Evolutionary conservation across 2,113 vertebrate genomes (phyloP).

Genomic region (Pangasianodon gigas): DNA sequence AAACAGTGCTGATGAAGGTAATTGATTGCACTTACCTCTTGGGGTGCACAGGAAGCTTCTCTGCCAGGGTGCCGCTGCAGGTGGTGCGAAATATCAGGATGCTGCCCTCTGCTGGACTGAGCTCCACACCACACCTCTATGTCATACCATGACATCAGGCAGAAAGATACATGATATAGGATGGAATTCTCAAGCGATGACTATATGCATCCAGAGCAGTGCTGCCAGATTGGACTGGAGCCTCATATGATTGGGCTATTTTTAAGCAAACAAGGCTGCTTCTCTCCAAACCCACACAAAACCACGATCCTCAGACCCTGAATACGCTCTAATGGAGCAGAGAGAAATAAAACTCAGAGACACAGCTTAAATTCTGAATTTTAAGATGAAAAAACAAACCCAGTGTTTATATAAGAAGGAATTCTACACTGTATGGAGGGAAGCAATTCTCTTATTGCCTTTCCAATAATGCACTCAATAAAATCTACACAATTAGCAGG

Average conservation of each 20-base stretch:
- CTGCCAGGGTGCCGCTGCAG: background rate
- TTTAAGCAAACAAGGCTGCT: constrained; percentile 15
- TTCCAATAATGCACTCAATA: background rate
- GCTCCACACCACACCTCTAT: background rate
- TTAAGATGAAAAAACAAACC: background rate
- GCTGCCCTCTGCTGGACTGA: constrained; percentile 37
- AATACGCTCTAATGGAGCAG: background rate
- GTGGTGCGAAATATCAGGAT: background rate
- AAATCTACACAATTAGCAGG: background rate
- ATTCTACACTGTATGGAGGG: background rate
- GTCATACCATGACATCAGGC: background rate
- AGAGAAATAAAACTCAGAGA: background rate
- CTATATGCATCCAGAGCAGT: background rate
- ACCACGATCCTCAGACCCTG: background rate
- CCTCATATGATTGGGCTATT: constrained; percentile 7
- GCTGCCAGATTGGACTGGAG: constrained; percentile 13
- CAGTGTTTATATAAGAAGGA: background rate
- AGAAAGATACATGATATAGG: background rate
- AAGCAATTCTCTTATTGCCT: background rate
- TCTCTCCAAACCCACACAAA: background rate
- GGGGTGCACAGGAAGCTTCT: constrained; percentile 5
- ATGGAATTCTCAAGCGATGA: background rate
- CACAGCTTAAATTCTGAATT: background rate
- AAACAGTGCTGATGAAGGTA: background rate
- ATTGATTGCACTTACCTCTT: constrained; percentile 28